These are phyloP conservation scores for Frankliniella fusca DNA, from an alignment of 2,888 invertebrate species.

Conservation along the genomic window DNA sequence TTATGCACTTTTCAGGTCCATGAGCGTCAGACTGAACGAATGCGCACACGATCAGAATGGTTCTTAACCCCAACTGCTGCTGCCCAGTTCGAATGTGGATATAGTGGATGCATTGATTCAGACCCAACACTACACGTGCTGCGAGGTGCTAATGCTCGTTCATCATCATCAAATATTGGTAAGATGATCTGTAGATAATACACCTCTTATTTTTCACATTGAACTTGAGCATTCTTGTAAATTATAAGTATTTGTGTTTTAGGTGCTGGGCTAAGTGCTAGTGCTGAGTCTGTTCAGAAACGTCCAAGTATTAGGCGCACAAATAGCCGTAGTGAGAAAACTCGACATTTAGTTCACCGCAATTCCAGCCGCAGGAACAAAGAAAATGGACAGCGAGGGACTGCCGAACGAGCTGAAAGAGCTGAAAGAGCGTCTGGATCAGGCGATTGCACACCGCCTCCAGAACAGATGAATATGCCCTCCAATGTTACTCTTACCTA, in stretches of 20 bases:
- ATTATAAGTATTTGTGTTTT: constrained; percentile 37
- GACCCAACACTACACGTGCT: constrained; percentile 50
- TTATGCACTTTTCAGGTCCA: constrained; percentile 63
- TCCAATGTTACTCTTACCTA: constrained; percentile 38
- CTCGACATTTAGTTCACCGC: constrained; percentile 49
- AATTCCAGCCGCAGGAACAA: constrained; percentile 54
- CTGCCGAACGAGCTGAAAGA: constrained; percentile 11
- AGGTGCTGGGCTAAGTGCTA: constrained; percentile 58
- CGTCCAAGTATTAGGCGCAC: constrained; percentile 53
- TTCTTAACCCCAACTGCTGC: constrained; percentile 72
- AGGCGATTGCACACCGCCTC: background rate
- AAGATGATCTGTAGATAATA: constrained; percentile 37
- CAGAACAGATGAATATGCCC: constrained; percentile 32
- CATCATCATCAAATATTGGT: constrained; percentile 58
- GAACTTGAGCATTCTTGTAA: background rate
- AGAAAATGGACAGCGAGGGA: constrained; percentile 49
- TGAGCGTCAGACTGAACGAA: constrained; percentile 92
- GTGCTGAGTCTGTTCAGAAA: constrained; percentile 61
- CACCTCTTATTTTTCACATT: background rate
- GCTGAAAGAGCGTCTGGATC: background rate
- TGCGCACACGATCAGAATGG: constrained; percentile 97
- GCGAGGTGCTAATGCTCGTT: constrained; percentile 51
- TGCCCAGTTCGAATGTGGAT: constrained; percentile 27
- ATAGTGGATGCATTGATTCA: constrained; percentile 45
- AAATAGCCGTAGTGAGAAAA: constrained; percentile 42